Percentiles rank a stretch among this genome's conserved stretches.
Evolutionary conservation across 2,888 invertebrate species (phyloP).

Genomic region (Tortricodes alternella): DNA sequence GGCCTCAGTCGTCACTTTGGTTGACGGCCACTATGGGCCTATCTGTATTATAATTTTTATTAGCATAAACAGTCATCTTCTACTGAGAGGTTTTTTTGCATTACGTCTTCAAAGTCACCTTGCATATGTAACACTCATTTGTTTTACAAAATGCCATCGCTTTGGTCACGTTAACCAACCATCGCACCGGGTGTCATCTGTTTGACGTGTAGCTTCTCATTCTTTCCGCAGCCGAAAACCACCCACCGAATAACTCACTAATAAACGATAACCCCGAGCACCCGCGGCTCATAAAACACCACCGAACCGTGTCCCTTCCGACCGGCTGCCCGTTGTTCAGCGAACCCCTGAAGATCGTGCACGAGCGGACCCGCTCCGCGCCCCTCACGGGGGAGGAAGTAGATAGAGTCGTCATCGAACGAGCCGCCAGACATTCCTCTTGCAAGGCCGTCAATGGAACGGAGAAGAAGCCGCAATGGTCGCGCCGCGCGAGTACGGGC

Average conservation of each 20-base stretch:
- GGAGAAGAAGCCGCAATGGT: conserved; percentile 64
- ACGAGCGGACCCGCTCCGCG: conserved; percentile 87
- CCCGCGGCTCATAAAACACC: conserved; percentile 62
- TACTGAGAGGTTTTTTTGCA: neutral
- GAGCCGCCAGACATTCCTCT: conserved; percentile 57
- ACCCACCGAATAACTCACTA: conserved; percentile 75
- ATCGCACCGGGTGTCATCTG: conserved; percentile 67
- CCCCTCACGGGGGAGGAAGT: conserved; percentile 84
- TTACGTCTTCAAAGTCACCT: too few species aligned
- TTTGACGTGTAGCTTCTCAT: conserved; percentile 76
- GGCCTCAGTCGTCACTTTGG: too few species aligned
- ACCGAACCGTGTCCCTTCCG: conserved; percentile 70
- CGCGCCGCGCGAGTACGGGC: conserved; percentile 73
- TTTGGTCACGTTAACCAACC: conserved; percentile 45
- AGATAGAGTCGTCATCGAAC: conserved; percentile 59
- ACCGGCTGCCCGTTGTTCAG: conserved; percentile 63
- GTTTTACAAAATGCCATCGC: conserved; percentile 37
- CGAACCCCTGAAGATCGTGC: conserved; percentile 71
- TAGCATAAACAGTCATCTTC: too few species aligned
- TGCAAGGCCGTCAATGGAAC: conserved; percentile 66
- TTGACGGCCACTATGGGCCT: neutral
- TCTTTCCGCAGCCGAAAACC: conserved; percentile 73
- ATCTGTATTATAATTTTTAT: too few species aligned
- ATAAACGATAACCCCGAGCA: conserved; percentile 60
- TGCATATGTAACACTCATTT: neutral